Percentiles rank a stretch among this genome's conserved stretches.
phyloP scores from a whole-genome alignment of 2,888 invertebrate species.

The Dynastes tityus region DNA sequence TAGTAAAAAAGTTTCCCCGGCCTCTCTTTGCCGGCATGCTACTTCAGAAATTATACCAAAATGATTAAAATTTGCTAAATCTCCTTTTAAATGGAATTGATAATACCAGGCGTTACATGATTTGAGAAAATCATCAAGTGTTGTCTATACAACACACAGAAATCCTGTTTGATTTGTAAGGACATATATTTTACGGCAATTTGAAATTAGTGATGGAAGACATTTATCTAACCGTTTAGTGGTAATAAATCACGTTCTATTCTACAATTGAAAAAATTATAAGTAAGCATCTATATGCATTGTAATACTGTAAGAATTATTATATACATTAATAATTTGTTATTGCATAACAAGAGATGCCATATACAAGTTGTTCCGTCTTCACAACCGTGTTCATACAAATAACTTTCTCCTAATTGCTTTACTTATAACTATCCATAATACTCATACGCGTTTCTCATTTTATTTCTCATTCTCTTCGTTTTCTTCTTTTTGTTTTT shows the following conservation, averaged over 20 bases:
- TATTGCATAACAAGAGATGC: slow-evolving; percentile 46
- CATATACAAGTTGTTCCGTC: background rate
- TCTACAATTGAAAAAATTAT: background rate
- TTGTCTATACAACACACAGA: too few species aligned
- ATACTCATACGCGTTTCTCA: slow-evolving; percentile 7
- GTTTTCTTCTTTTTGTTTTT: background rate
- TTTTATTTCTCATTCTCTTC: background rate
- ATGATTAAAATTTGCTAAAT: too few species aligned
- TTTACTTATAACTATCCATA: background rate
- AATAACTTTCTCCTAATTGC: slow-evolving; percentile 41
- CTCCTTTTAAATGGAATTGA: too few species aligned
- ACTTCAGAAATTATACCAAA: too few species aligned
- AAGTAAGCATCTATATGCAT: slow-evolving; percentile 24
- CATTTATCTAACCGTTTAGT: too few species aligned
- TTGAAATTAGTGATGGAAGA: too few species aligned
- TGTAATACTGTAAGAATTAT: slow-evolving; percentile 42
- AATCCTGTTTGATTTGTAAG: too few species aligned
- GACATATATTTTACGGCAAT: too few species aligned
- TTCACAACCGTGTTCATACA: slow-evolving; percentile 8
- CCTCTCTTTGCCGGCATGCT: too few species aligned
- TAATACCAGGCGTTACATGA: too few species aligned
- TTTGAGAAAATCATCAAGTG: too few species aligned
- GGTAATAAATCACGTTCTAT: background rate
- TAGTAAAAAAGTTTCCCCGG: too few species aligned
- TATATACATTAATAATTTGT: slow-evolving; percentile 48